Percentiles rank a stretch among this genome's conserved stretches.
Evolutionary conservation across 1,140 invertebrate genomes (phyloP).

Genomic region (Rhopalosiphum maidis): DNA sequence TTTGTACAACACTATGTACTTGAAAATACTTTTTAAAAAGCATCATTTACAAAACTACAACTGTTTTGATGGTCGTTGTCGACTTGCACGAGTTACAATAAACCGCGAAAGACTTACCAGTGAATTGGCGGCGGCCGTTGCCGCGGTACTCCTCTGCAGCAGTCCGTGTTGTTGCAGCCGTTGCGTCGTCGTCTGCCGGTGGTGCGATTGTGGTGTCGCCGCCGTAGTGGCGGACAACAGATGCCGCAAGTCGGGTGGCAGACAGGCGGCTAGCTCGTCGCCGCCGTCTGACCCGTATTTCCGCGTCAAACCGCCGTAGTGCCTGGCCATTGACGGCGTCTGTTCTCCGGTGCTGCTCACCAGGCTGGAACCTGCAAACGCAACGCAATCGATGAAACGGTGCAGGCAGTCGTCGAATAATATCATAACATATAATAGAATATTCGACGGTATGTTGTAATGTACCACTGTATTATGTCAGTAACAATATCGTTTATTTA

Average conservation of each 20-base stretch:
- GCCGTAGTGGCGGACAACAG: slow-evolving; percentile 60
- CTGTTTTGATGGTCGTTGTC: no score
- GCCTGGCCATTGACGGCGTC: slow-evolving; percentile 59
- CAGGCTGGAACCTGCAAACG: slow-evolving; percentile 63
- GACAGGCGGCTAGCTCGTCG: slow-evolving; percentile 64
- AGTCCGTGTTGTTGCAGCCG: slow-evolving; percentile 23
- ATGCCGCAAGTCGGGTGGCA: slow-evolving; percentile 65
- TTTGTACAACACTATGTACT: no score
- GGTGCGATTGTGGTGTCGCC: background rate
- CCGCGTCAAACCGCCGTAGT: slow-evolving; percentile 23
- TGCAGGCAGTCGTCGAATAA: background rate
- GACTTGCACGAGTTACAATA: no score
- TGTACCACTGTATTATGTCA: no score
- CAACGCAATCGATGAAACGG: background rate
- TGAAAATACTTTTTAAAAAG: background rate
- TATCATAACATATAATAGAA: no score
- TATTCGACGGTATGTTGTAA: no score
- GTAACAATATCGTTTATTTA: no score
- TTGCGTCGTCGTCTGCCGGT: slow-evolving; percentile 24
- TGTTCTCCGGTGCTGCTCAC: slow-evolving; percentile 63
- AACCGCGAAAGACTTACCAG: background rate
- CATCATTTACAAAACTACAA: background rate
- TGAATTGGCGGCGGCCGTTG: slow-evolving; percentile 1
- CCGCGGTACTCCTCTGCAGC: background rate
- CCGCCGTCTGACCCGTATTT: slow-evolving; percentile 47